Conservation (phyloP, 2,888 invertebrate species). For the Torymus aiolomorphi region DNA sequence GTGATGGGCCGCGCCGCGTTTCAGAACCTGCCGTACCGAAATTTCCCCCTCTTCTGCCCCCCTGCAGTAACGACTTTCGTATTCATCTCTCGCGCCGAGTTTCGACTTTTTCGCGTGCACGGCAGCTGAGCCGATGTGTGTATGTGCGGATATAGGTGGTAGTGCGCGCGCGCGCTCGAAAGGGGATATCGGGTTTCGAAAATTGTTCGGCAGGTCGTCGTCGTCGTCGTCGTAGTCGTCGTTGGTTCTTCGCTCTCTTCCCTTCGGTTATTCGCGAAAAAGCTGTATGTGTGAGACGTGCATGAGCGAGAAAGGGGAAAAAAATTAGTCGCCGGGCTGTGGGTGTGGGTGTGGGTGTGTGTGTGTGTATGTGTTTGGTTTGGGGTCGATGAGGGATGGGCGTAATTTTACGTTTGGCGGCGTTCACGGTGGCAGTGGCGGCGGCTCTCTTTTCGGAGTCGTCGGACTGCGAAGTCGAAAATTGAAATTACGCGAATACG, state of each 20-base stretch:
- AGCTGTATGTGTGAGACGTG: neutral
- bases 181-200: constrained; percentile 6
- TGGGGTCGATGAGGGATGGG: too few relatives aligned
- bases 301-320: too few relatives aligned
- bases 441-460: too few relatives aligned
- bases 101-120: constrained; percentile 25
- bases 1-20: too few relatives aligned
- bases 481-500: too few relatives aligned
- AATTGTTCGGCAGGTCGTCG: constrained; percentile 5
- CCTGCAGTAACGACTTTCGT: constrained; percentile 8
- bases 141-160: too few relatives aligned
- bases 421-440: too few relatives aligned
- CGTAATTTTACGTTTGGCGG: too few relatives aligned
- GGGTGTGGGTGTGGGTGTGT: too few relatives aligned
- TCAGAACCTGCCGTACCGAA: constrained; percentile 1
- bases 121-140: neutral
- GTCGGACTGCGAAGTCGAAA: too few relatives aligned
- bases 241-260: neutral
- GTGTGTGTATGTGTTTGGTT: too few relatives aligned
- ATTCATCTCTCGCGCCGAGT: constrained; percentile 9
- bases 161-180: neutral
- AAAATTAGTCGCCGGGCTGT: too few relatives aligned
- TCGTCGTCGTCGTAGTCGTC: neutral
- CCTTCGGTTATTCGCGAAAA: neutral
- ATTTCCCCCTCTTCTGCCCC: neutral